phyloP scores from a whole-genome alignment of 2,888 invertebrate species.

The Xestia c-nigrum region DNA sequence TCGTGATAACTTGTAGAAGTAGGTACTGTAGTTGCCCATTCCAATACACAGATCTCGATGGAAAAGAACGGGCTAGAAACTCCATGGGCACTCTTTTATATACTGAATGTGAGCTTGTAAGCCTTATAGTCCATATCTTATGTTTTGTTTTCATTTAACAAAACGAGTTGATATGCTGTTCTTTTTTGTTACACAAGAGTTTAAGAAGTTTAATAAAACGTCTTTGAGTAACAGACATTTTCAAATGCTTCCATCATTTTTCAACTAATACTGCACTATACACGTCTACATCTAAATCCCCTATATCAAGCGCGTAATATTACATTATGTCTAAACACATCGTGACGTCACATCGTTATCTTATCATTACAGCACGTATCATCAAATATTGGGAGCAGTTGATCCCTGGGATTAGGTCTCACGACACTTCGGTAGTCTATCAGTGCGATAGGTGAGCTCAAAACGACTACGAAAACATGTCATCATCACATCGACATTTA shows the following conservation, averaged over 20 bases:
- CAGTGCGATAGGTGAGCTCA: slow-evolving; percentile 9
- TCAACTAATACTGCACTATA: not conserved
- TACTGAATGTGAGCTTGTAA: no score
- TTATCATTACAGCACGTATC: slow-evolving; percentile 36
- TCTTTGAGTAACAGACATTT: not conserved
- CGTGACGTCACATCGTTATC: slow-evolving; percentile 28
- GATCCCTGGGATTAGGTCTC: slow-evolving; percentile 39
- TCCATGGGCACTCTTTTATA: no score
- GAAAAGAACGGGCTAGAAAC: no score
- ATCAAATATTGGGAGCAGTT: slow-evolving; percentile 38
- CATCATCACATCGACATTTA: no score
- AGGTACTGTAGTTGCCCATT: no score
- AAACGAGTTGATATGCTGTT: not conserved
- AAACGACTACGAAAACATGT: not conserved
- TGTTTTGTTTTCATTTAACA: not conserved
- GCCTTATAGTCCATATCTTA: not conserved
- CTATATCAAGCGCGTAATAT: not conserved
- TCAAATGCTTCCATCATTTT: not conserved
- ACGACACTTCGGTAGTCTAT: slow-evolving; percentile 9
- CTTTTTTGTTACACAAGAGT: not conserved
- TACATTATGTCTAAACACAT: no score
- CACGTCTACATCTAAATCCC: slow-evolving; percentile 4
- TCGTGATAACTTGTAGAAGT: no score
- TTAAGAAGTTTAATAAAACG: not conserved
- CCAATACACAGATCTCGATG: no score